These are phyloP conservation scores for Salvelinus sp. DNA, from an alignment of 2,113 vertebrate species.

Conservation along the genomic window DNA sequence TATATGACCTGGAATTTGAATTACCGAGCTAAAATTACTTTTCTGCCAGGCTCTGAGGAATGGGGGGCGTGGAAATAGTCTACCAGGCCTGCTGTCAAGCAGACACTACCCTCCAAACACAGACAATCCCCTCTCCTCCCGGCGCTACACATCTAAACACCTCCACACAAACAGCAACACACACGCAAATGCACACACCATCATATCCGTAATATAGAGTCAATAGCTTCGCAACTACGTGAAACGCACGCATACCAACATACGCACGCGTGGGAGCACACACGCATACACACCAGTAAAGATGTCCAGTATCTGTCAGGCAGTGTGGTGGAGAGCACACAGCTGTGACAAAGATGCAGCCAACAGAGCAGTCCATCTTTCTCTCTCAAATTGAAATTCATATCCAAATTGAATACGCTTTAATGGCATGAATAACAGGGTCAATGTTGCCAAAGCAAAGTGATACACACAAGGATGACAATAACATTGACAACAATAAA, in stretches of 20 bases:
- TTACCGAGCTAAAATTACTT: constrained; percentile 70
- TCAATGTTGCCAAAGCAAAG: no score
- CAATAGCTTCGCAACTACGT: no score
- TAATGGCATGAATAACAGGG: no score
- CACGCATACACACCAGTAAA: constrained; percentile 15
- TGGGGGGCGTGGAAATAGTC: constrained; percentile 51
- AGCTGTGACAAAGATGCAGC: no score
- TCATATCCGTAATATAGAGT: constrained; percentile 7
- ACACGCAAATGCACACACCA: constrained; percentile 39
- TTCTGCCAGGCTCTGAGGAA: constrained; percentile 58
- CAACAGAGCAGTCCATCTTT: no score
- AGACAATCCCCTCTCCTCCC: constrained; percentile 40
- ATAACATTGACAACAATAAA: no score
- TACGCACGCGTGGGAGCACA: constrained; percentile 1
- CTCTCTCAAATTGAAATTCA: no score
- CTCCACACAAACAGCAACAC: neutral
- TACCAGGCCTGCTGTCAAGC: constrained; percentile 68
- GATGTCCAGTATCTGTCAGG: no score
- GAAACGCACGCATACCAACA: constrained; percentile 9
- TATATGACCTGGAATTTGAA: constrained; percentile 69
- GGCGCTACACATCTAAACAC: constrained; percentile 45
- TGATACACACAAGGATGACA: no score
- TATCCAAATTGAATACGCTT: no score
- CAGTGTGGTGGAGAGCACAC: no score
- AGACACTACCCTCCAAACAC: constrained; percentile 65